Conservation (phyloP, 2,797 vertebrate species). For the Leptoclinus maculatus region DNA sequence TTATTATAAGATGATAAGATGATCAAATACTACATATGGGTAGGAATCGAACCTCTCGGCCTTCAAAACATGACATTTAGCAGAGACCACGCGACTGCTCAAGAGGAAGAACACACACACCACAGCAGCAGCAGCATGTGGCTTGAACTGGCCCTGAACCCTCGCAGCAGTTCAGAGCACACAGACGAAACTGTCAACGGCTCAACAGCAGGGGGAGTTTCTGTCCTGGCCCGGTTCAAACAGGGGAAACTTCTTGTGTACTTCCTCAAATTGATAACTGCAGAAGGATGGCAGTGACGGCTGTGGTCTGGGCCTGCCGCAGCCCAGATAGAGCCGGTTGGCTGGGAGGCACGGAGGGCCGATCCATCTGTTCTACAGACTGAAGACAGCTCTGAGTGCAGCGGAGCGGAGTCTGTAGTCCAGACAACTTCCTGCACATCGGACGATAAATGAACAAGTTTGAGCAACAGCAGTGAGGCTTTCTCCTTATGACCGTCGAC, state of each 20-base stretch:
- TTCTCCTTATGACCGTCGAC: constrained; percentile 13
- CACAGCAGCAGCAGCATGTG: constrained; percentile 1
- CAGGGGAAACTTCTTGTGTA: constrained; percentile 72
- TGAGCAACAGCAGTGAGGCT: neutral
- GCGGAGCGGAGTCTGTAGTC: constrained; percentile 12
- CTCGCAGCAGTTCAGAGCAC: constrained; percentile 1
- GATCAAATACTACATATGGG: neutral
- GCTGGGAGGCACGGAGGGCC: constrained; percentile 40
- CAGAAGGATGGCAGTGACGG: constrained; percentile 76
- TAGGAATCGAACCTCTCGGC: neutral
- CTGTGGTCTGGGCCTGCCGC: constrained; percentile 69
- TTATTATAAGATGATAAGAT: neutral
- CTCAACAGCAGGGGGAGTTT: constrained; percentile 74
- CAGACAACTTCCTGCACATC: constrained; percentile 22
- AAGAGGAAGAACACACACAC: neutral
- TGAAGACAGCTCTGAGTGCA: constrained; percentile 39
- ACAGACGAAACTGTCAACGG: neutral
- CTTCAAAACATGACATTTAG: neutral
- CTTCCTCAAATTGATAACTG: constrained; percentile 82
- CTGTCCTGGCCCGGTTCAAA: constrained; percentile 46
- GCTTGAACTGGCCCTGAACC: constrained; percentile 61
- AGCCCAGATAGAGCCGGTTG: constrained; percentile 68
- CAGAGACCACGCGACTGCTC: neutral
- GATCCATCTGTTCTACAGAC: constrained; percentile 59
- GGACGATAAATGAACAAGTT: constrained; percentile 21